Evolutionary conservation across 2,888 invertebrate genomes (phyloP), one percentile per base, ranked within the genome.

Genomic region (Spicauda simplicius): DNA sequence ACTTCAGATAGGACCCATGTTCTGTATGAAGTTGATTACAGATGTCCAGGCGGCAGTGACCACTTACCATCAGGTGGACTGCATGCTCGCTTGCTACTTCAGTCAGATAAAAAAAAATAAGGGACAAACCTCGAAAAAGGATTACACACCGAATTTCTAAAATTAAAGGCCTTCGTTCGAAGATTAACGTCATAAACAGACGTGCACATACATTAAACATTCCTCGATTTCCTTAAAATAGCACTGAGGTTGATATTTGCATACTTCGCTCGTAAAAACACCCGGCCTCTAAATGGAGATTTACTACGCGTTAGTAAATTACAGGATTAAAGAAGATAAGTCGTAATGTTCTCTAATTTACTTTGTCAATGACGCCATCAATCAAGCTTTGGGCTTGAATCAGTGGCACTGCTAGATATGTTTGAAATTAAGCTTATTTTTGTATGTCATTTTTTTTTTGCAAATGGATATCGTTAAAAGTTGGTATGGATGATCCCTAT

Each of bases 331-430:
- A 80, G 25, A 67, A 69, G 63, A 76, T 50, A 75, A 71, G 56
- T 73, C 66, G 67, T 70, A 72, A 75, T 76, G 71, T 76, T 74
- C 75, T 70, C 76, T 80, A 80, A 82, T 84, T 85, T 80, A 80
- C 72, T 76, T 77, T 74, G 76, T 79, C 85, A 80, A 78, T 82
- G 74, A 76, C 71, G 70, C 72, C 76, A 85, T 86, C 79, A 77
- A 79, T 84, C 82, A 82, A 76, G 79, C 77, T 80, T 77, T 76
- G 66, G 16, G 25, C 50, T 41, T 41, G 33, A 5, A 25, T 25
- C 25, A 4, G 33, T 10, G 33, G 10, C 8, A 33, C 8, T 33
- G 8, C 33, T 8, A 33, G 33, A 33, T 33, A 6, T 33, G 1
- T 33, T 30, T 30, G 7, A 33, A 33, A 6, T 10, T 33, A 8